Percentiles rank a stretch among this genome's conserved stretches.
Conservation (phyloP, 2,113 vertebrate genomes). For the Callopanchax toddi region DNA sequence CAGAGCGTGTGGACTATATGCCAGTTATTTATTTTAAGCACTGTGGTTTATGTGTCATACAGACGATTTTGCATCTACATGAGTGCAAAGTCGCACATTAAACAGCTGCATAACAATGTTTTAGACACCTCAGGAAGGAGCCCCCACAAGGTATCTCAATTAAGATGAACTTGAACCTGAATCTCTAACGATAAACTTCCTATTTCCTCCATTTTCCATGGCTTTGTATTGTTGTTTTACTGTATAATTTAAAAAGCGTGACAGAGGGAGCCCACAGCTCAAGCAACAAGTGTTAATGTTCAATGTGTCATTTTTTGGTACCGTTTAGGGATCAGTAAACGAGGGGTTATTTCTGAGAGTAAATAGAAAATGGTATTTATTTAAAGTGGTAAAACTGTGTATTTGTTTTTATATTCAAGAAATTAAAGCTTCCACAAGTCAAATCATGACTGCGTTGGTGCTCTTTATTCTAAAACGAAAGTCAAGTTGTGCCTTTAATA, state of each 20-base stretch:
- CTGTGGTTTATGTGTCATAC: slow-evolving; percentile 25
- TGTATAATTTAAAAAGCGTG: slow-evolving; percentile 25
- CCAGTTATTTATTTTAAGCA: slow-evolving; percentile 29
- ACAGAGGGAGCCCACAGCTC: slow-evolving; percentile 2
- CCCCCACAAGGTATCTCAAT: slow-evolving; percentile 53
- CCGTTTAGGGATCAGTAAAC: slow-evolving; percentile 15
- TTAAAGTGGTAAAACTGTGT: slow-evolving; percentile 64
- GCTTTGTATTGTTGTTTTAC: slow-evolving; percentile 3
- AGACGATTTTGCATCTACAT: slow-evolving; percentile 7
- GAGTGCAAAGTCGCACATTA: background rate
- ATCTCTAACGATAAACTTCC: background rate
- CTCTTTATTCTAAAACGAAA: background rate
- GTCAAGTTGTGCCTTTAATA: too few relatives aligned
- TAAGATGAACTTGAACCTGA: background rate
- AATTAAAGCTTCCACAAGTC: slow-evolving; percentile 67
- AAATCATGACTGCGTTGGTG: slow-evolving; percentile 14
- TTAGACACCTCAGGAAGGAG: slow-evolving; percentile 41
- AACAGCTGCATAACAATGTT: slow-evolving; percentile 7
- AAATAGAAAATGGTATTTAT: slow-evolving; percentile 68
- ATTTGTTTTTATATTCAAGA: slow-evolving; percentile 57
- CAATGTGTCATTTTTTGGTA: slow-evolving; percentile 56
- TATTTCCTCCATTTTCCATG: slow-evolving; percentile 10
- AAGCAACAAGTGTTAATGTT: slow-evolving; percentile 41
- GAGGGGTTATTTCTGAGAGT: slow-evolving; percentile 38
- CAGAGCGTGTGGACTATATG: background rate